Evolutionary conservation across 2,797 vertebrate genomes (phyloP).

Genomic region (Rhynchonycteris naso): DNA sequence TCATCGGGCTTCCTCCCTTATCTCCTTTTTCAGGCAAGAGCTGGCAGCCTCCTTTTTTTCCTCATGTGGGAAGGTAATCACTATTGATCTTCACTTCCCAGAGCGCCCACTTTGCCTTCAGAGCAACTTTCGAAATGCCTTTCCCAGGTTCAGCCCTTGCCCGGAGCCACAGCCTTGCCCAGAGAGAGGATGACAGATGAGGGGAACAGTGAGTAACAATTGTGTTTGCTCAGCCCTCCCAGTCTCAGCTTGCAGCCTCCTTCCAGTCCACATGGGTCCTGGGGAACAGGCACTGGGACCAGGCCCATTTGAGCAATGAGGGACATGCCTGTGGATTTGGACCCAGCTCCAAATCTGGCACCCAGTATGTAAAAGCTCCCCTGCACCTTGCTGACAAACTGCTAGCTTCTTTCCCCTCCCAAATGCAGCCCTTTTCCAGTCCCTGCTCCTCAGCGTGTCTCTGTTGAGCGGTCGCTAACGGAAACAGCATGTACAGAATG

Average conservation of each 20-base stretch:
- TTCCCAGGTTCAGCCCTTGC: neutral
- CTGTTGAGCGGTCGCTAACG: neutral
- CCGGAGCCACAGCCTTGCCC: neutral
- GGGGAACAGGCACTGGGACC: neutral
- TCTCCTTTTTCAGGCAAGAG: neutral
- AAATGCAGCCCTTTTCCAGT: rapidly evolving
- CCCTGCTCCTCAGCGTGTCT: neutral
- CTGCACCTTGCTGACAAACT: neutral
- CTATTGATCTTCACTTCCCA: neutral
- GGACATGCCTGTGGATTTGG: neutral
- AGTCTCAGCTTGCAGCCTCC: neutral
- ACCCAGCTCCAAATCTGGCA: neutral
- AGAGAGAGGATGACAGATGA: rapidly evolving
- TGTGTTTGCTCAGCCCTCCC: neutral
- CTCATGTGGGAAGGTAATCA: no score
- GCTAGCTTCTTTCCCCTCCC: neutral
- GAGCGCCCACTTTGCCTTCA: neutral
- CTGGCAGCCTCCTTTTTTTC: neutral
- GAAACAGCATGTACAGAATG: neutral
- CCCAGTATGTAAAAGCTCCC: rapidly evolving
- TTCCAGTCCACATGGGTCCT: neutral
- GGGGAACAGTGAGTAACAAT: neutral
- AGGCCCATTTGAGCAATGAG: neutral
- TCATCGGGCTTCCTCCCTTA: no score
- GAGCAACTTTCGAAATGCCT: neutral